Evolutionary conservation across 1,140 invertebrate genomes (phyloP), one percentile per base, ranked within the genome.

Genomic region (Hydropsyche tenuis): DNA sequence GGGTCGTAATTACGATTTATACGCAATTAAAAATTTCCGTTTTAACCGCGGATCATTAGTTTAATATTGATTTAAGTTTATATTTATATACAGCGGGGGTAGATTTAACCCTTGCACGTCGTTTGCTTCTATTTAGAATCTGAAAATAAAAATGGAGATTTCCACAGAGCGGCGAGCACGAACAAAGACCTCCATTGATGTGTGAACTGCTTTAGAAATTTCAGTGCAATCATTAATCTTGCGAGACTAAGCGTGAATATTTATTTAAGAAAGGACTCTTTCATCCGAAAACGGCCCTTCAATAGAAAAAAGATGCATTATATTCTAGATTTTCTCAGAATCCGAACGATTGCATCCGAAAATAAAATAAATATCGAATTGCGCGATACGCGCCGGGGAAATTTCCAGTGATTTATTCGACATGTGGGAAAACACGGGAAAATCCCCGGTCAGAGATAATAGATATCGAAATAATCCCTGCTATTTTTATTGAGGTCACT

Each of bases 401-500:
- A 37, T 37, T 37, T 37, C 9, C 30, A 37, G 16, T 53, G 48
- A 53, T 20, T 53, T 53, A 53, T 53, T 53, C 18, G 48, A 53
- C 20, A 53, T 9, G 16, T 20, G 56, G 11, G 22, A 25, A 25
- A 60, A 60, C 22, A 27, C 4, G 22, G 22, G 9, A 60, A 60
- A 60, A 60, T 60, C 20, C 30, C 56, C 23, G 22, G 23, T 20
- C 56, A 60, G 56, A 60, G 56, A 60, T 60, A 60, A 60, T 60
- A 60, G 56, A 60, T 60, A 22, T 60, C 56, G 7, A 2, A 25
- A 20, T 60, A 60, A 60, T 60, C 22, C 56, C 23, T 27, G 56
- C 56, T 18, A 60, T 60, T 60, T 56, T 27, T 60, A 60, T 60
- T 60, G 56, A 60, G 56, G 56, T 60, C 56, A 60, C 56, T 60